Percentiles rank a stretch among this genome's conserved stretches.
Conservation (phyloP, 1,140 invertebrate species). For the Sycophila sp. region DNA sequence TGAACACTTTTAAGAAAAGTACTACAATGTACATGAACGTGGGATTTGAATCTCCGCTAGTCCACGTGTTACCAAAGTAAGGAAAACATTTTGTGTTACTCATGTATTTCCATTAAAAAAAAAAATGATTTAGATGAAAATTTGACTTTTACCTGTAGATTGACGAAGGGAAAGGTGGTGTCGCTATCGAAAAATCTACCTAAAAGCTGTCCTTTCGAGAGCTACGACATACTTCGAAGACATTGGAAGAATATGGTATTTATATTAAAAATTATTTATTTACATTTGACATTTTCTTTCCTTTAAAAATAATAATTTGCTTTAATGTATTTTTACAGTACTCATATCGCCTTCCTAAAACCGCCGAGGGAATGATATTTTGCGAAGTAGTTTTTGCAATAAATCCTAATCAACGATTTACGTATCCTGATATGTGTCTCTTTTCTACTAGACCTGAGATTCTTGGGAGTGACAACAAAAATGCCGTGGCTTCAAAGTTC, state of each 20-base stretch:
- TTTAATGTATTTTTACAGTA: constrained; percentile 56
- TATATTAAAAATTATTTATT: background rate
- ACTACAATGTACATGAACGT: no score
- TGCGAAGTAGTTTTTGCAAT: constrained; percentile 48
- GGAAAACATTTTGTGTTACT: background rate
- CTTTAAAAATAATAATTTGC: no score
- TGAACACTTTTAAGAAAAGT: no score
- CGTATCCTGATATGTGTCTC: constrained; percentile 51
- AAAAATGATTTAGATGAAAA: no score
- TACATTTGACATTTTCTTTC: no score
- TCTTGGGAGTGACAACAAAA: constrained; percentile 33
- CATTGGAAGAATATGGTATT: constrained; percentile 62
- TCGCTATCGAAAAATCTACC: constrained; percentile 50
- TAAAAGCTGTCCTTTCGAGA: constrained; percentile 43
- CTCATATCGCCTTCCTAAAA: constrained; percentile 56
- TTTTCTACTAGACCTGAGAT: constrained; percentile 33
- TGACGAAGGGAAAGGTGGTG: constrained; percentile 51
- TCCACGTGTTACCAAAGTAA: constrained; percentile 56
- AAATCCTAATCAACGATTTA: constrained; percentile 24
- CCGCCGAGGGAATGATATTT: constrained; percentile 46
- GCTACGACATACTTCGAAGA: constrained; percentile 53
- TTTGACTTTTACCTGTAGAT: constrained; percentile 41
- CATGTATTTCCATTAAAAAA: no score
- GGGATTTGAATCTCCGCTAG: constrained; percentile 31
- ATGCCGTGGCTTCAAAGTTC: constrained; percentile 39